Conservation (phyloP, 2,113 vertebrate species). For the Formicarius rufipectus region DNA sequence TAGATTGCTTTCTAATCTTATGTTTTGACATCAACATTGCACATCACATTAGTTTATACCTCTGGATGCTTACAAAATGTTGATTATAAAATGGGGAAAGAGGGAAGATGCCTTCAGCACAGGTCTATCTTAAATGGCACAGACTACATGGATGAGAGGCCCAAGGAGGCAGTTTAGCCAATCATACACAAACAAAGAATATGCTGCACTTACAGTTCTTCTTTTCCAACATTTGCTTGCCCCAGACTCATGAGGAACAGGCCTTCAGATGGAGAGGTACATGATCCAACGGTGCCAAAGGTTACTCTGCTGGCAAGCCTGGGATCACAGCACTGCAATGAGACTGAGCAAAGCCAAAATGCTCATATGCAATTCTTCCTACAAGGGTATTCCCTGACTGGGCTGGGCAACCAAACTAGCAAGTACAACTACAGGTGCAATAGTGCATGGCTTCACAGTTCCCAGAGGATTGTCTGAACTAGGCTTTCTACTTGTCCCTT, state of each 20-base stretch:
- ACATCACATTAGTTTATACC: neutral
- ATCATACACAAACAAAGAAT: neutral
- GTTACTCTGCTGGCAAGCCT: rapidly evolving
- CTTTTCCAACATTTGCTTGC: neutral
- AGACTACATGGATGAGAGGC: neutral
- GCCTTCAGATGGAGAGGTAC: rapidly evolving
- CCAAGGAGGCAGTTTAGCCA: neutral
- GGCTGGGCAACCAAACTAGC: neutral
- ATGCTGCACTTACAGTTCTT: rapidly evolving
- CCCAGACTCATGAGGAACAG: neutral
- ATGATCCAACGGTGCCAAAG: neutral
- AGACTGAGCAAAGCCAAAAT: neutral
- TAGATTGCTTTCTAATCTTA: neutral
- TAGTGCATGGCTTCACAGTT: rapidly evolving
- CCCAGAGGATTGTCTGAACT: rapidly evolving
- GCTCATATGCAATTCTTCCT: rapidly evolving
- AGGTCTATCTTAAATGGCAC: neutral
- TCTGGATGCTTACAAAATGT: neutral
- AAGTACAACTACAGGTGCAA: neutral
- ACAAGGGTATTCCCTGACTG: neutral
- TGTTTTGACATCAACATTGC: neutral
- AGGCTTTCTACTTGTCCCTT: neutral
- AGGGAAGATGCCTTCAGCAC: neutral
- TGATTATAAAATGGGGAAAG: neutral
- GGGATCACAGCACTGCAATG: neutral